Percentiles rank a stretch among this genome's conserved stretches.
phyloP scores from a whole-genome alignment of 2,888 invertebrate species.

The Dione juno region DNA sequence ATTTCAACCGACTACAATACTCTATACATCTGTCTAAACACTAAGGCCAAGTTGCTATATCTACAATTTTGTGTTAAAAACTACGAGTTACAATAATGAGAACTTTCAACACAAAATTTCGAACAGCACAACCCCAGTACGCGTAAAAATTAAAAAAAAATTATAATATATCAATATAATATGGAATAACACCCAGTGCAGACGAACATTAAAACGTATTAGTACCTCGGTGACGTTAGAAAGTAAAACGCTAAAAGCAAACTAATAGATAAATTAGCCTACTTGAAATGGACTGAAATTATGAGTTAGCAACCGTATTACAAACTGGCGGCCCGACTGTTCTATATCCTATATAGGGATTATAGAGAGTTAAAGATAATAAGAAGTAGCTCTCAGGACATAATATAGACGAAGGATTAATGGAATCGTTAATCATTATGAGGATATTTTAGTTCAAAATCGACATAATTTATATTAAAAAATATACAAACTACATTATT shows the following conservation, averaged over 20 bases:
- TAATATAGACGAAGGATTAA: neutral
- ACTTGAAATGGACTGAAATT: constrained; percentile 49
- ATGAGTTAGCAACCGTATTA: constrained; percentile 17
- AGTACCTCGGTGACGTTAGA: constrained; percentile 71
- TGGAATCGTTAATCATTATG: neutral
- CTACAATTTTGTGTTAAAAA: constrained; percentile 78
- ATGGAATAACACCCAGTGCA: constrained; percentile 77
- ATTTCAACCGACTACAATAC: constrained; percentile 53
- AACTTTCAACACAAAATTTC: constrained; percentile 71
- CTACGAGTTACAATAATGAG: constrained; percentile 46
- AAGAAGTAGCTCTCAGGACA: neutral
- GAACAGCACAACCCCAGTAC: constrained; percentile 70
- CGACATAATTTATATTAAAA: neutral
- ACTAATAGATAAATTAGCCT: constrained; percentile 67
- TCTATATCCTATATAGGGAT: neutral
- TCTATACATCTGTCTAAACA: constrained; percentile 71
- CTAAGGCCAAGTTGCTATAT: constrained; percentile 80
- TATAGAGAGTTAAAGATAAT: neutral
- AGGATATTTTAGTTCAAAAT: neutral
- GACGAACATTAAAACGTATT: constrained; percentile 59
- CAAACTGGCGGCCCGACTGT: constrained; percentile 1
- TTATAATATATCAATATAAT: constrained; percentile 60
- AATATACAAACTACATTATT: neutral
- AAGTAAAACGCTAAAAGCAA: constrained; percentile 69
- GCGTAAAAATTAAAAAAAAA: constrained; percentile 52